Percentiles rank a stretch among this genome's conserved stretches.
Conservation (phyloP, 2,113 vertebrate species). For the Scomber scombrus region DNA sequence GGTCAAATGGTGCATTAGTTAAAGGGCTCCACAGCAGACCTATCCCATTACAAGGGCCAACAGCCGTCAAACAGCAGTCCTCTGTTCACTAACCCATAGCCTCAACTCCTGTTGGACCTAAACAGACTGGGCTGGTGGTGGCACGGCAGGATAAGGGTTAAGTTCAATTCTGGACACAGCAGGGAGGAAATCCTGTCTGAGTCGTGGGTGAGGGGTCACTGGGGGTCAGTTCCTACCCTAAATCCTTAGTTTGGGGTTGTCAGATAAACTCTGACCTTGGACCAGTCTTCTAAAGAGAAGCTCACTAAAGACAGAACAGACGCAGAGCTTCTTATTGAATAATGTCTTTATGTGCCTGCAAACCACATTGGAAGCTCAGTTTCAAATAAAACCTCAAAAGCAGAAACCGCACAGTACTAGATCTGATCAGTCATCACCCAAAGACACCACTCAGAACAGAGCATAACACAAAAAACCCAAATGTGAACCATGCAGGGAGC, state of each 20-base stretch:
- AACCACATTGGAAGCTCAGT: constrained; percentile 18
- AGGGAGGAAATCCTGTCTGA: constrained; percentile 77
- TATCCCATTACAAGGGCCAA: constrained; percentile 75
- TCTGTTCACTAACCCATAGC: constrained; percentile 63
- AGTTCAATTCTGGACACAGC: constrained; percentile 73
- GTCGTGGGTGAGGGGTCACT: constrained; percentile 54
- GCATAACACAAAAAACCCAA: constrained; percentile 31
- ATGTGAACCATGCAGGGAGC: constrained; percentile 40
- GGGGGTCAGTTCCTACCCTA: constrained; percentile 65
- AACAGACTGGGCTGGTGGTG: constrained; percentile 39
- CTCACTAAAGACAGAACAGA: constrained; percentile 1
- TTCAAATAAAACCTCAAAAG: constrained; percentile 50
- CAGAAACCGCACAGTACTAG: neutral
- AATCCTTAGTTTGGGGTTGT: constrained; percentile 68
- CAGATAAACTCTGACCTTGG: constrained; percentile 67
- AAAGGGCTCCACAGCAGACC: constrained; percentile 57
- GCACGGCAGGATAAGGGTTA: constrained; percentile 62
- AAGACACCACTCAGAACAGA: constrained; percentile 11
- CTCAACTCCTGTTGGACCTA: constrained; percentile 50
- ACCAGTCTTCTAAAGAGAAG: constrained; percentile 35
- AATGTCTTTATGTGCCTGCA: neutral
- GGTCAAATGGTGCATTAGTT: constrained; percentile 65
- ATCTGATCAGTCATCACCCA: constrained; percentile 49
- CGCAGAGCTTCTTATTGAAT: constrained; percentile 17
- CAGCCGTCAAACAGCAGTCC: constrained; percentile 67